These are phyloP conservation scores for Stegophylla sp. DNA, from an alignment of 2,888 invertebrate genomes.

Conservation along the genomic window DNA sequence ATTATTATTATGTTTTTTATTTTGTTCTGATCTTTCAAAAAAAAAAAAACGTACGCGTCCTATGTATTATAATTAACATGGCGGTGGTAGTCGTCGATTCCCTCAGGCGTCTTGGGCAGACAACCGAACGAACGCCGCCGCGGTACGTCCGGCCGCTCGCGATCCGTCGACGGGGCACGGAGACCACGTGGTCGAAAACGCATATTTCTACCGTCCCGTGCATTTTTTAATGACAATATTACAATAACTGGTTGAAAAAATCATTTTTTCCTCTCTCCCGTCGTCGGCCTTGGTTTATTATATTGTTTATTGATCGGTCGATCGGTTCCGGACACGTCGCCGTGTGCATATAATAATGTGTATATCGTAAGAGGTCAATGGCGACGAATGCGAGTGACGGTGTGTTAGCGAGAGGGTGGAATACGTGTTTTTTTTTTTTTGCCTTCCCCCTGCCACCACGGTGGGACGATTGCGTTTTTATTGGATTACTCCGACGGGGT, in stretches of 20 bases:
- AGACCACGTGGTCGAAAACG: background rate
- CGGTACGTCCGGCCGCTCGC: background rate
- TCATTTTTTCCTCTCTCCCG: background rate
- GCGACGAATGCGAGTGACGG: background rate
- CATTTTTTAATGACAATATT: background rate
- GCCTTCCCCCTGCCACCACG: background rate
- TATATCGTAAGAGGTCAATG: slow-evolving; percentile 37
- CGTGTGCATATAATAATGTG: too few relatives aligned
- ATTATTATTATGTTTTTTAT: too few relatives aligned
- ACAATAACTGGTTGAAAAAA: background rate
- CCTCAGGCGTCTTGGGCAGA: background rate
- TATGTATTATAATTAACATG: too few relatives aligned
- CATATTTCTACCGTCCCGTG: background rate
- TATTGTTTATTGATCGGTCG: background rate
- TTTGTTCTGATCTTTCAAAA: too few relatives aligned
- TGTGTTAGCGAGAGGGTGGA: slow-evolving; percentile 25
- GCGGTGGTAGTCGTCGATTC: background rate
- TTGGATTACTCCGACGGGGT: slow-evolving; percentile 53
- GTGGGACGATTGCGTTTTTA: slow-evolving; percentile 26
- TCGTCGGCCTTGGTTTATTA: background rate
- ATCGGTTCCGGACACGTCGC: background rate
- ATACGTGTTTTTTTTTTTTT: slow-evolving; percentile 35
- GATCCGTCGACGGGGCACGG: background rate
- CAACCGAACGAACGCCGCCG: slow-evolving; percentile 23
- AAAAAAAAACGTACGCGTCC: too few relatives aligned